Conservation (phyloP, 2,113 vertebrate species). For the Verasper variegatus region DNA sequence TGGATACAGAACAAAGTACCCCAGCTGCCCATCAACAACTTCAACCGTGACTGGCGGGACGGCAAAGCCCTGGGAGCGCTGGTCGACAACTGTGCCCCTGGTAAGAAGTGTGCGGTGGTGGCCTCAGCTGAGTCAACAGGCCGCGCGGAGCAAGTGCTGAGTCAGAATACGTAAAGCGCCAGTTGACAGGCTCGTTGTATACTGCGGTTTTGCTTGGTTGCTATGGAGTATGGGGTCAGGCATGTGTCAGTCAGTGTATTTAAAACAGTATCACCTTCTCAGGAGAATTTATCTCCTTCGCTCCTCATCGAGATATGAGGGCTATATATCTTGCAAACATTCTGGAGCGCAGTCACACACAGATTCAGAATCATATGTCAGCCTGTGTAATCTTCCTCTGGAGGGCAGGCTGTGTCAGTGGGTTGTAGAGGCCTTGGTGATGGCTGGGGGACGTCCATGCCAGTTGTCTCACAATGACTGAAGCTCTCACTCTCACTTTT, state of each 20-base stretch:
- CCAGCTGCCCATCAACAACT: conserved; percentile 95
- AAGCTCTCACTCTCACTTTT: conserved; percentile 61
- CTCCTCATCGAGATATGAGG: conserved; percentile 31
- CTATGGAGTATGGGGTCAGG: conserved; percentile 48
- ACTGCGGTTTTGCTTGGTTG: conserved; percentile 55
- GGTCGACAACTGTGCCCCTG: conserved; percentile 93
- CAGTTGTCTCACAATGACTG: conserved; percentile 77
- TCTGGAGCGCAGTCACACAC: neutral
- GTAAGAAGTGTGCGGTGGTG: conserved; percentile 72
- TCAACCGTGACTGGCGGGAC: conserved; percentile 92
- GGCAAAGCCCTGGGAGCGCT: conserved; percentile 94
- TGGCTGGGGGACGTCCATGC: conserved; percentile 50
- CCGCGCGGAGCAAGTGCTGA: conserved; percentile 39
- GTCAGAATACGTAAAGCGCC: conserved; percentile 33
- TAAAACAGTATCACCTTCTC: conserved; percentile 54
- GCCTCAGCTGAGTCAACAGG: conserved; percentile 6
- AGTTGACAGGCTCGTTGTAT: conserved; percentile 43
- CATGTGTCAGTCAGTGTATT: conserved; percentile 45
- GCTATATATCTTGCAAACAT: conserved; percentile 13
- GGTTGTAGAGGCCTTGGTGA: conserved; percentile 28
- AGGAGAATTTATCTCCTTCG: conserved; percentile 39
- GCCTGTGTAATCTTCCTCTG: conserved; percentile 41
- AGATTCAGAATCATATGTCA: conserved; percentile 41
- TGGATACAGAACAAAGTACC: conserved; percentile 98
- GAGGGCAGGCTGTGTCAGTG: conserved; percentile 53